Evolutionary conservation across 1,140 invertebrate species (phyloP).

Genomic region (Campoletis sonorensis): DNA sequence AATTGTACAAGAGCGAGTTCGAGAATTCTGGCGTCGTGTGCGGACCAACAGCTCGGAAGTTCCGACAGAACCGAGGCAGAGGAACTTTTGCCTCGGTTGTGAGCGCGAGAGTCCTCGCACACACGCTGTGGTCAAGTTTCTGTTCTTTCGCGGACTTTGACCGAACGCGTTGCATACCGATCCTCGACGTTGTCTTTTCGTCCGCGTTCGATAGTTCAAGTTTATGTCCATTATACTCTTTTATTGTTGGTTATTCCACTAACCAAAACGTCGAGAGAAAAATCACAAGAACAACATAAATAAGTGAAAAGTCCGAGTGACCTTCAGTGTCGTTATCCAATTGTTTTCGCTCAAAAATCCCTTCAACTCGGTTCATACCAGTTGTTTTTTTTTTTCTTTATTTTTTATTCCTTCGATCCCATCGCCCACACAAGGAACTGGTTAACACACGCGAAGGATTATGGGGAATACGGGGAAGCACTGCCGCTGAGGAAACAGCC

Average conservation of each 20-base stretch:
- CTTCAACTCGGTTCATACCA: not conserved
- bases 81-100: conserved; percentile 1
- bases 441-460: conserved; percentile 8
- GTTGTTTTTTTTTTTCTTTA: too few relatives aligned
- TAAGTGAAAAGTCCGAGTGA: too few relatives aligned
- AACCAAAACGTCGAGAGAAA: too few relatives aligned
- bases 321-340: too few relatives aligned
- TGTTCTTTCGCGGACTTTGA: not conserved
- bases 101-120: not conserved
- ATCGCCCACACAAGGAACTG: not conserved
- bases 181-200: not conserved
- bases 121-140: not conserved
- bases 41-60: conserved; percentile 24
- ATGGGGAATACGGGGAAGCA: conserved; percentile 13
- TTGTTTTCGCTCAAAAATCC: not conserved
- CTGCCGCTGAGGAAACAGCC: not conserved
- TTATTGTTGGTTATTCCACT: too few relatives aligned
- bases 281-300: too few relatives aligned
- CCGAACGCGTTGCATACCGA: not conserved
- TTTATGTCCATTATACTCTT: too few relatives aligned
- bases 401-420: not conserved
- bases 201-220: too few relatives aligned
- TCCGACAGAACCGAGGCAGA: conserved; percentile 10
- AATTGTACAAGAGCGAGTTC: not conserved
- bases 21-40: conserved; percentile 22